These are phyloP conservation scores for Andrena praecox DNA, from an alignment of 2,888 invertebrate species.

Conservation along the genomic window DNA sequence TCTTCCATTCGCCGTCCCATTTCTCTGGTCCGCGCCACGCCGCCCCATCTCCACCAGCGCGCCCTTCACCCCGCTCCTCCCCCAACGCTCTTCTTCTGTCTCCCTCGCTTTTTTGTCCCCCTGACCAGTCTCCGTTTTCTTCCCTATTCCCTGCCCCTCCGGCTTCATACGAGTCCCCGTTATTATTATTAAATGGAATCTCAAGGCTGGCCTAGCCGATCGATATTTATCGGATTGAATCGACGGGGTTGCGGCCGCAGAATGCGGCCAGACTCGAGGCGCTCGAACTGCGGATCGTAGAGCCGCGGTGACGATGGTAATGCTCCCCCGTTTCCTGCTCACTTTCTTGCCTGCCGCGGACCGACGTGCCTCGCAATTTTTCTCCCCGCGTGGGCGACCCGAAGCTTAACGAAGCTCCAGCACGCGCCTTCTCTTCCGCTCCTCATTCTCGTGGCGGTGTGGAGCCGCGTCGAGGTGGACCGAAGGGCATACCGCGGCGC, in stretches of 20 bases:
- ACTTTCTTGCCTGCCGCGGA: conserved; percentile 4
- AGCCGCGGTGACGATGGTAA: conserved; percentile 74
- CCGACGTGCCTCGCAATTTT: conserved; percentile 17
- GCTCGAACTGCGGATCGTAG: conserved; percentile 58
- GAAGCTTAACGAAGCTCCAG: conserved; percentile 6
- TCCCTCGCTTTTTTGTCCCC: conserved; percentile 38
- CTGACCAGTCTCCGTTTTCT: conserved; percentile 33
- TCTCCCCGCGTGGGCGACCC: not conserved
- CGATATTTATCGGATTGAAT: conserved; percentile 79
- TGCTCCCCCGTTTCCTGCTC: conserved; percentile 44
- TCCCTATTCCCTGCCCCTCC: conserved; percentile 22
- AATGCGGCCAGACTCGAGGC: conserved; percentile 40
- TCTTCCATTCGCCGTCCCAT: conserved; percentile 30
- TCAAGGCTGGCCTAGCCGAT: conserved; percentile 75
- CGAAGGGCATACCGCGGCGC: not conserved
- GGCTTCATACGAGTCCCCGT: conserved; percentile 51
- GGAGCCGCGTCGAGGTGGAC: no score
- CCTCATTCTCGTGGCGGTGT: not conserved
- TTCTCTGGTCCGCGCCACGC: conserved; percentile 12
- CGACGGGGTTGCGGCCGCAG: conserved; percentile 26
- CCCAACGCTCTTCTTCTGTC: not conserved
- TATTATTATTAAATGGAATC: conserved; percentile 81
- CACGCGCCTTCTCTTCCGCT: conserved; percentile 1
- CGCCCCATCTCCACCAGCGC: not conserved
- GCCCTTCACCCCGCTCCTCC: not conserved